These are phyloP conservation scores for Bombus superbus DNA, from an alignment of 1,140 invertebrate species.

Conservation along the genomic window DNA sequence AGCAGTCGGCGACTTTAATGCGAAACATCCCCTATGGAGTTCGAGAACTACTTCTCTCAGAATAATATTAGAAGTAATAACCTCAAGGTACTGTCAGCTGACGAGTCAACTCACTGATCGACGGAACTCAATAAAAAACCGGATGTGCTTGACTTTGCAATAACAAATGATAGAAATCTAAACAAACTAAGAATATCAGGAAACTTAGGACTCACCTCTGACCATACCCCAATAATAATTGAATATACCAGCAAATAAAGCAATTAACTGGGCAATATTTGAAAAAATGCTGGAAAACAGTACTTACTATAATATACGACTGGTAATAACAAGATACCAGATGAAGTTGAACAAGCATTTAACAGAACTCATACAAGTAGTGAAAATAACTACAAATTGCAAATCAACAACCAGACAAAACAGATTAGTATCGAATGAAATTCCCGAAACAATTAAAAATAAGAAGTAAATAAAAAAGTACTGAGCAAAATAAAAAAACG, in stretches of 20 bases:
- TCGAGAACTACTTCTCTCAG: neutral
- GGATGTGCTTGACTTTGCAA: neutral
- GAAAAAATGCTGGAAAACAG: neutral
- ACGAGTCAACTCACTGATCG: neutral
- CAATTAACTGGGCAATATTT: neutral
- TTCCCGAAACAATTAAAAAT: slow-evolving; percentile 2
- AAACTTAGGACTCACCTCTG: neutral
- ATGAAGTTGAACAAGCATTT: neutral
- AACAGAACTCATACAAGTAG: slow-evolving; percentile 46
- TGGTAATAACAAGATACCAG: neutral
- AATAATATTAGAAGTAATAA: neutral
- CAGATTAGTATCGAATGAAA: neutral
- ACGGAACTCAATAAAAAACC: neutral
- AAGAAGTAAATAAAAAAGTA: neutral
- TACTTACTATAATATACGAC: neutral
- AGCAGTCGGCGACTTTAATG: neutral
- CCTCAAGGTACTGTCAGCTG: neutral
- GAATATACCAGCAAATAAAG: neutral
- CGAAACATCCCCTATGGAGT: neutral
- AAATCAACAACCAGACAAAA: neutral
- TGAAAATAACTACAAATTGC: slow-evolving; percentile 12
- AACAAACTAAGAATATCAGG: neutral
- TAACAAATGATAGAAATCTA: neutral
- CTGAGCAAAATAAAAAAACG: neutral
- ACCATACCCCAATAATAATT: neutral